phyloP scores from a whole-genome alignment of 2,113 vertebrate genomes.

The Orycteropus afer region DNA sequence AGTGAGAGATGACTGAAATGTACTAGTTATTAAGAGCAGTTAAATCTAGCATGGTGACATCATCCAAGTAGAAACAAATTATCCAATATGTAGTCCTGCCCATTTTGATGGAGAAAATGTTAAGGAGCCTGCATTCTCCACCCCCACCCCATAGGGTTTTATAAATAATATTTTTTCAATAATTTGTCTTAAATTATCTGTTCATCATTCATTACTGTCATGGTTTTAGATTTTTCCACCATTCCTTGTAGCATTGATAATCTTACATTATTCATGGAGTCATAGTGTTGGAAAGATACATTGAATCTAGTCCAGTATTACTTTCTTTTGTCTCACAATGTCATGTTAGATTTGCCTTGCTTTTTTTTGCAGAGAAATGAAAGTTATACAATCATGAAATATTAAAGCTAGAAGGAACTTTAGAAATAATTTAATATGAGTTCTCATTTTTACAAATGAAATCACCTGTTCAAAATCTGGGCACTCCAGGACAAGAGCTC shows the following conservation, averaged over 20 bases:
- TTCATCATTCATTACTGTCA: not conserved
- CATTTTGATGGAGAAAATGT: slow-evolving; percentile 71
- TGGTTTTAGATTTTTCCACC: not conserved
- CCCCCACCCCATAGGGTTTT: not conserved
- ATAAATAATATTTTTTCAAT: not conserved
- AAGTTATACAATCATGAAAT: not conserved
- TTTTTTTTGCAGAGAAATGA: slow-evolving; percentile 35
- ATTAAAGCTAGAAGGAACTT: slow-evolving; percentile 27
- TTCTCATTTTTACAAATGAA: slow-evolving; percentile 42
- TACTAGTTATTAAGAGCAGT: slow-evolving; percentile 80
- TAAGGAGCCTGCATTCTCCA: slow-evolving; percentile 44
- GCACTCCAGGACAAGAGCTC: not conserved
- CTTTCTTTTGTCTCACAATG: not conserved
- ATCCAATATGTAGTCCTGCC: slow-evolving; percentile 67
- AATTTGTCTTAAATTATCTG: not conserved
- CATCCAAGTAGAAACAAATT: slow-evolving; percentile 82
- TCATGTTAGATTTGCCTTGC: not conserved
- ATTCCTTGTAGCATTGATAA: not conserved
- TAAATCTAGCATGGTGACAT: slow-evolving; percentile 78
- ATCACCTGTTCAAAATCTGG: not conserved
- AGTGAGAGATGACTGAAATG: slow-evolving; percentile 81
- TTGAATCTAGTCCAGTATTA: not conserved
- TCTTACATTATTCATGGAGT: not conserved
- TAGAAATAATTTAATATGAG: not conserved
- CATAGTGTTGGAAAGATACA: not conserved